Conservation (phyloP, 1,140 invertebrate genomes). For the Asbolus verrucosus region DNA sequence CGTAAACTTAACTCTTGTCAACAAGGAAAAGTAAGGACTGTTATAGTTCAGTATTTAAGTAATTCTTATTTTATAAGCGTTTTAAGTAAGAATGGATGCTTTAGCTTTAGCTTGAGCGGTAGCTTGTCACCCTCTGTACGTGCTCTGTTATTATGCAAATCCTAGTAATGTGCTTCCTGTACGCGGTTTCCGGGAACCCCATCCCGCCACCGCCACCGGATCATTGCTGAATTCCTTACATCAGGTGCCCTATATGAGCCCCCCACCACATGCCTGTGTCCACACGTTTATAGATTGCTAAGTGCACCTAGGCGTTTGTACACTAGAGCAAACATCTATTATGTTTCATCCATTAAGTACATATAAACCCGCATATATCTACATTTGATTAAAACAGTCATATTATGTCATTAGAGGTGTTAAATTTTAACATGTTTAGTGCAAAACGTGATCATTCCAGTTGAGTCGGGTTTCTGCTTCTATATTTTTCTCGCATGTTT, state of each 20-base stretch:
- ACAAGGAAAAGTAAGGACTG: too few species aligned
- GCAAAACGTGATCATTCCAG: too few species aligned
- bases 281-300: slow-evolving; percentile 32
- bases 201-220: slow-evolving; percentile 18
- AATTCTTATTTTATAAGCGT: slow-evolving; percentile 10
- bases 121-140: slow-evolving; percentile 44
- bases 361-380: too few species aligned
- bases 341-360: too few species aligned
- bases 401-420: too few species aligned
- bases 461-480: too few species aligned
- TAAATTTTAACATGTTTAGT: too few species aligned
- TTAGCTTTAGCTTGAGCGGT: slow-evolving; percentile 27
- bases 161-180: slow-evolving; percentile 47
- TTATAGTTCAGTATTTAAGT: background rate
- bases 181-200: slow-evolving; percentile 44
- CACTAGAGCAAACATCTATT: too few species aligned
- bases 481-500: too few species aligned
- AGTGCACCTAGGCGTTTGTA: too few species aligned
- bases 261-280: slow-evolving; percentile 25
- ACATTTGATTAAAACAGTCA: too few species aligned
- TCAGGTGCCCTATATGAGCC: slow-evolving; percentile 23
- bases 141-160: slow-evolving; percentile 50
- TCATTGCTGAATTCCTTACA: slow-evolving; percentile 32
- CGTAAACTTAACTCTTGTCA: too few species aligned
- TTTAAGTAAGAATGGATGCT: slow-evolving; percentile 10